A percentile compares a stretch with the other conserved stretches of the same genome.
These are phyloP conservation scores for Phalacrocorax aristotelis DNA, from an alignment of 2,113 vertebrate species.

Conservation along the genomic window DNA sequence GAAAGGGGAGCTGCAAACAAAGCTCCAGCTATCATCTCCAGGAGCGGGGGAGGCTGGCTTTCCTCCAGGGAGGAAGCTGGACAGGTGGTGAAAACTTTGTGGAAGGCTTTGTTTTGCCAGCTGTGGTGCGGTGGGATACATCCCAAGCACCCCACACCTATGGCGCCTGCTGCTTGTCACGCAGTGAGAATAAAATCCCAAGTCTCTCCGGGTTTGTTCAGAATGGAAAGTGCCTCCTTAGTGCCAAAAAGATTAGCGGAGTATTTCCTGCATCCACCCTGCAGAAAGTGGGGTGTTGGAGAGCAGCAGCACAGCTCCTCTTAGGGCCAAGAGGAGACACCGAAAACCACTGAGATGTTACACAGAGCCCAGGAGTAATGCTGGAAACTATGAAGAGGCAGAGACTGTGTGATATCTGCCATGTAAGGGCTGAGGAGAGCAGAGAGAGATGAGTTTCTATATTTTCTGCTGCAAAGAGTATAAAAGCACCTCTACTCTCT, in stretches of 20 bases:
- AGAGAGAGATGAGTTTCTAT: neutral
- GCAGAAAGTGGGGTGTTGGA: neutral
- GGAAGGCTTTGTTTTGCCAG: conserved; percentile 43
- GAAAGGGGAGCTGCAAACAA: conserved; percentile 25
- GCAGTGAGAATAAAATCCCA: neutral
- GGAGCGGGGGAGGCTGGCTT: neutral
- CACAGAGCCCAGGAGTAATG: neutral
- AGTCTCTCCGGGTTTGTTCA: neutral
- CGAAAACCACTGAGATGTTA: neutral
- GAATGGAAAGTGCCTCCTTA: neutral
- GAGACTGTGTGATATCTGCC: neutral
- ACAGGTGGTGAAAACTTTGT: neutral
- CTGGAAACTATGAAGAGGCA: neutral
- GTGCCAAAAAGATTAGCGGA: neutral
- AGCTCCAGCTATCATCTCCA: neutral
- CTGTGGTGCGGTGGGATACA: neutral
- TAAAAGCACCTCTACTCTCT: neutral
- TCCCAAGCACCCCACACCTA: neutral
- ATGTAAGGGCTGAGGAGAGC: neutral
- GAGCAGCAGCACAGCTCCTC: neutral
- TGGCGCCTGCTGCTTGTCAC: neutral
- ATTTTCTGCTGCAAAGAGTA: neutral
- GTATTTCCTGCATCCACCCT: conserved; percentile 1
- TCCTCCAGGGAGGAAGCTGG: conserved; percentile 12
- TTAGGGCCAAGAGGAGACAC: neutral